Evolutionary conservation across 2,797 vertebrate species (phyloP).

Genomic region (Hypotaenidia okinawae): DNA sequence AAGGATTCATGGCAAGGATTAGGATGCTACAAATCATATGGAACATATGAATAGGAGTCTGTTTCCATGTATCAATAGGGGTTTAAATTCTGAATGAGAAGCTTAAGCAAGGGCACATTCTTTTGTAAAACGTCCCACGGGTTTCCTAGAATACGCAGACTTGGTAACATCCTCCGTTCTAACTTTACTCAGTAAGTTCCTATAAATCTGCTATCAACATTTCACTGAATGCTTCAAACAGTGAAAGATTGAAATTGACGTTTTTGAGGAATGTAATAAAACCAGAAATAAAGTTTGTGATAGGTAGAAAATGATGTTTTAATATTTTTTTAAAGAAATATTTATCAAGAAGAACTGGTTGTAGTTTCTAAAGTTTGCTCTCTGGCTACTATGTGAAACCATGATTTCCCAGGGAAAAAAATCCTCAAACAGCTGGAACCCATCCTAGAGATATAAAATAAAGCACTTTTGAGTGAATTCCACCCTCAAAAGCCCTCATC

Average conservation of each 20-base stretch:
- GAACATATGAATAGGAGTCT: constrained; percentile 71
- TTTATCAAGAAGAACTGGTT: background rate
- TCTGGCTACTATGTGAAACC: constrained; percentile 46
- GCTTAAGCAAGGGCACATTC: constrained; percentile 68
- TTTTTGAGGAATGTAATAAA: background rate
- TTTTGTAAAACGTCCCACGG: constrained; percentile 51
- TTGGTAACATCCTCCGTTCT: constrained; percentile 30
- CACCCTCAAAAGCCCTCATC: constrained; percentile 52
- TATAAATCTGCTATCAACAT: background rate
- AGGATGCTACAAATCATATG: constrained; percentile 70
- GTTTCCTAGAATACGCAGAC: constrained; percentile 28
- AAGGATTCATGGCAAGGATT: constrained; percentile 69
- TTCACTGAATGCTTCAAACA: background rate
- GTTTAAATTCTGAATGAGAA: constrained; percentile 69
- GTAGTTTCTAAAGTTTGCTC: background rate
- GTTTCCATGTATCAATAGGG: constrained; percentile 62
- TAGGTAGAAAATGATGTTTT: background rate
- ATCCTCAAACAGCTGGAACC: constrained; percentile 58
- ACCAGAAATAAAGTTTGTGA: background rate
- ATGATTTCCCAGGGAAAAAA: background rate
- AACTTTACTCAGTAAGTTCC: constrained; percentile 16
- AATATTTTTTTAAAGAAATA: background rate
- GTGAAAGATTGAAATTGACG: background rate
- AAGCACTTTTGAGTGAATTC: constrained; percentile 67
- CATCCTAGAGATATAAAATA: constrained; percentile 70